These are phyloP conservation scores for Hesperophylax magnus DNA, from an alignment of 1,140 invertebrate genomes.

Conservation along the genomic window DNA sequence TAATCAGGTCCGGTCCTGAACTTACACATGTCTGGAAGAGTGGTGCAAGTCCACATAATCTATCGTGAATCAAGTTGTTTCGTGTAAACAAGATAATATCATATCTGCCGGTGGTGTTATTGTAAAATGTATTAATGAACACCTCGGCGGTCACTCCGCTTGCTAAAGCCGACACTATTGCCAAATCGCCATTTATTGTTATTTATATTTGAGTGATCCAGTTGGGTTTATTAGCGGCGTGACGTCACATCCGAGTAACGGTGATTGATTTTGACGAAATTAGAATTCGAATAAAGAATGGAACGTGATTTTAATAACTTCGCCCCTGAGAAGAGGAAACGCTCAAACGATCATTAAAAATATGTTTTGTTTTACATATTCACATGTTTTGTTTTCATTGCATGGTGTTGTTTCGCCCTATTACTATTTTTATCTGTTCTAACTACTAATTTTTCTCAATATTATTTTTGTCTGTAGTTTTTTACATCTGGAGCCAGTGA, in stretches of 20 bases:
- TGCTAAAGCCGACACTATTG: neutral
- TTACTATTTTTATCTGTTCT: no score
- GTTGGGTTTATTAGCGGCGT: constrained; percentile 18
- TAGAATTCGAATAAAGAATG: constrained; percentile 20
- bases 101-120: constrained; percentile 1
- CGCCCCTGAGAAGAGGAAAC: neutral
- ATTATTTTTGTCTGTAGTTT: no score
- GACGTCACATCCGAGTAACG: constrained; percentile 35
- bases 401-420: no score
- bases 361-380: no score
- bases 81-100: constrained; percentile 35
- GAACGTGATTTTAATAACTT: neutral
- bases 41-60: neutral
- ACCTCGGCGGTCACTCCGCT: constrained; percentile 1
- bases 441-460: no score
- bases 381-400: no score
- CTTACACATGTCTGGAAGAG: neutral
- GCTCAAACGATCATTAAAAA: no score
- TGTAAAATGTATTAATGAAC: neutral
- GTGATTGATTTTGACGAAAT: constrained; percentile 37
- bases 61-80: constrained; percentile 12
- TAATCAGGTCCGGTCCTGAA: neutral
- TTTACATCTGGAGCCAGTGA: no score
- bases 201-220: constrained; percentile 13
- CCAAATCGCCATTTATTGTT: neutral